Conservation (phyloP, 2,113 vertebrate species). For the Melierax canorus region DNA sequence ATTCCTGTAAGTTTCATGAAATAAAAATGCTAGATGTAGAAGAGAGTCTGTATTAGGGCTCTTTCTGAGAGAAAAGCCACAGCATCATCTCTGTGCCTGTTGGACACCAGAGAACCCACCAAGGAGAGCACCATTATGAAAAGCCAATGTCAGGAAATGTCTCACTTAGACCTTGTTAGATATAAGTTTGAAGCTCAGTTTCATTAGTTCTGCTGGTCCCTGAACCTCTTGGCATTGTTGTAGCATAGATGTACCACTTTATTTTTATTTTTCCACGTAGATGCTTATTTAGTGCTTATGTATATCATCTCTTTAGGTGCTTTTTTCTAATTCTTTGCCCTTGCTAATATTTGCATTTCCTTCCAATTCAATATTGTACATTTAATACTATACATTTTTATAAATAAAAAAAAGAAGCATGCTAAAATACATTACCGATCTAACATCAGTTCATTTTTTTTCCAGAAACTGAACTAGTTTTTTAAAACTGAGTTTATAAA, state of each 20-base stretch:
- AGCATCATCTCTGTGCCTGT: rapidly evolving
- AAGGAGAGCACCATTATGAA: background rate
- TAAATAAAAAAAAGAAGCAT: background rate
- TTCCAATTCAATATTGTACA: background rate
- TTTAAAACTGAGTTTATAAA: background rate
- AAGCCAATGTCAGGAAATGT: background rate
- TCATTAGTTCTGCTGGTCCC: background rate
- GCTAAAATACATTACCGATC: background rate
- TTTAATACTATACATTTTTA: background rate
- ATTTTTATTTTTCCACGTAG: background rate
- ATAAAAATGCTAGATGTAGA: background rate
- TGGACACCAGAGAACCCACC: background rate
- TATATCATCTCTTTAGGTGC: background rate
- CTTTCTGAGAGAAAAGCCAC: background rate
- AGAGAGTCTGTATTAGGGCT: background rate
- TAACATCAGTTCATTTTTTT: background rate
- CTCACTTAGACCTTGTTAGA: background rate
- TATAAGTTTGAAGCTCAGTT: background rate
- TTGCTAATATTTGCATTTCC: background rate
- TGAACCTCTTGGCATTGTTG: background rate
- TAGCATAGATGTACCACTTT: background rate
- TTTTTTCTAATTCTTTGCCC: background rate
- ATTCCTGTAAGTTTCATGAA: background rate
- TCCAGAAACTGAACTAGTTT: background rate
- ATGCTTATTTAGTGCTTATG: background rate